These are phyloP conservation scores for Hippopotamyrus pictus DNA, from an alignment of 2,797 vertebrate genomes.

Conservation along the genomic window DNA sequence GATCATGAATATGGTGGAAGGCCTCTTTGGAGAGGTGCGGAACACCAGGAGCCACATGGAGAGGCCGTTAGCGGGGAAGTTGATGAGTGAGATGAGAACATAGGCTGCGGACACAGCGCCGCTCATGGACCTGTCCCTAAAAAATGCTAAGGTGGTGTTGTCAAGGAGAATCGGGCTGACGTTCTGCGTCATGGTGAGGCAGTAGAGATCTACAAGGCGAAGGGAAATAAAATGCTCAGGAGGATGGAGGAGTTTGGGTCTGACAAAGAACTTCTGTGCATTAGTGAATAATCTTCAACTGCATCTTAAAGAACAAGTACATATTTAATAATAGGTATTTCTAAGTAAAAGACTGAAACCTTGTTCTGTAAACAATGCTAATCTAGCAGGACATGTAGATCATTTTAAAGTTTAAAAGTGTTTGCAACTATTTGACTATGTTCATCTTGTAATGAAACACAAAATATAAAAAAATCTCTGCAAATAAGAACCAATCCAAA, in stretches of 20 bases:
- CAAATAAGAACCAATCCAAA: neutral
- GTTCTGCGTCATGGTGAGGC: conserved; percentile 49
- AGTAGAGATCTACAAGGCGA: neutral
- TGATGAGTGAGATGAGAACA: conserved; percentile 63
- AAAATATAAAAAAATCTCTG: neutral
- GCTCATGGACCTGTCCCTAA: conserved; percentile 51
- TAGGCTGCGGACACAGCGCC: conserved; percentile 66
- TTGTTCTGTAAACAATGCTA: neutral
- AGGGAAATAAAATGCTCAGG: neutral
- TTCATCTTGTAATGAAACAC: neutral
- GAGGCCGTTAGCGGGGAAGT: conserved; percentile 73
- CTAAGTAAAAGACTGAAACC: neutral
- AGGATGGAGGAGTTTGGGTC: neutral
- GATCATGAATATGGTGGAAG: conserved; percentile 87
- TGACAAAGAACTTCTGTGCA: neutral
- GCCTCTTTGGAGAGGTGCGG: conserved; percentile 71
- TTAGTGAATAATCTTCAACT: neutral
- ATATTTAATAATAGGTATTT: neutral
- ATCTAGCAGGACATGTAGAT: neutral
- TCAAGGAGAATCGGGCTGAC: conserved; percentile 54
- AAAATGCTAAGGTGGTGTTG: conserved; percentile 64
- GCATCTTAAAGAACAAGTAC: neutral
- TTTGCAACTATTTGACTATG: neutral
- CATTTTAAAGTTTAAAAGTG: neutral
- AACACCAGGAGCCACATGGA: conserved; percentile 80